Conservation (phyloP, 2,797 vertebrate genomes). For the Etheostoma nigrum region DNA sequence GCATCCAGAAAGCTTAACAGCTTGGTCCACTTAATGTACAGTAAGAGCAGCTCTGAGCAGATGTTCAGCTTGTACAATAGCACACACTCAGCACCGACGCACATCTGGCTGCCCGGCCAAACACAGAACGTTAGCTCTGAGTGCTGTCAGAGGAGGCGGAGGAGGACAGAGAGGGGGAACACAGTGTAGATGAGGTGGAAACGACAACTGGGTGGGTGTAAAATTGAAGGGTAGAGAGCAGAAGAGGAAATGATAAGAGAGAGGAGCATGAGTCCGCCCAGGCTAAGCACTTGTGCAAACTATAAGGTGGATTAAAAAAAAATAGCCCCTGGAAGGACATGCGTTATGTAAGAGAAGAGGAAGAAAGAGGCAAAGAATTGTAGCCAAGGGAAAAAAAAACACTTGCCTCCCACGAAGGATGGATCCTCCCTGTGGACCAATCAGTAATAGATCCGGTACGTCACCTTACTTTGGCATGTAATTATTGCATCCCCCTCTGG, state of each 20-base stretch:
- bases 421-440: conserved; percentile 41
- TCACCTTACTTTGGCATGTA: conserved; percentile 39
- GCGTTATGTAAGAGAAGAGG: conserved; percentile 54
- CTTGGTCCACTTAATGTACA: conserved; percentile 55
- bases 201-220: conserved; percentile 60
- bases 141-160: conserved; percentile 33
- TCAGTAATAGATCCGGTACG: conserved; percentile 27
- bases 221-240: conserved; percentile 65
- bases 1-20: conserved; percentile 21
- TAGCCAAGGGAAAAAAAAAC: conserved; percentile 15
- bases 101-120: conserved; percentile 57
- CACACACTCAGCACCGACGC: conserved; percentile 32
- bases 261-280: conserved; percentile 34
- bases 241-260: conserved; percentile 53
- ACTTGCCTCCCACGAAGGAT: neutral
- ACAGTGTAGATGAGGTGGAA: conserved; percentile 43
- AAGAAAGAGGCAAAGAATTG: conserved; percentile 39
- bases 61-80: conserved; percentile 52
- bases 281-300: conserved; percentile 53
- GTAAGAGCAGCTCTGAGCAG: conserved; percentile 56
- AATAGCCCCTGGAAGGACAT: conserved; percentile 25
- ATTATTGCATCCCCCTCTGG: conserved; percentile 45
- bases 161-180: conserved; percentile 11
- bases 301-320: conserved; percentile 33
- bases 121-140: neutral